These are phyloP conservation scores for Coilia nasus DNA, from an alignment of 2,797 vertebrate species.

Conservation along the genomic window DNA sequence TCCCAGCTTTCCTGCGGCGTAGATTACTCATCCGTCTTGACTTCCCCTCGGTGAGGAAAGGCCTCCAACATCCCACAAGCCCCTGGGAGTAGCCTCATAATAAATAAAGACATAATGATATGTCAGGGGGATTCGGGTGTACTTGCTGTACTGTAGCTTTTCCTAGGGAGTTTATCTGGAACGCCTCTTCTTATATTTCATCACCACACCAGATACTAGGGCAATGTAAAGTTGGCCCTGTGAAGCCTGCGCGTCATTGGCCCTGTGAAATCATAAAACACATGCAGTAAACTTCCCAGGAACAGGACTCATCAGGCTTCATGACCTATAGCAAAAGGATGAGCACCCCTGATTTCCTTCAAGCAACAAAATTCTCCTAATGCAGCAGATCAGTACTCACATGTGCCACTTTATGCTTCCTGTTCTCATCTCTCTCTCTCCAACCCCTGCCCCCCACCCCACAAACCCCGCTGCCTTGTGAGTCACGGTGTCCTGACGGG, in stretches of 20 bases:
- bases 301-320: background rate
- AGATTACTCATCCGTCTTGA: background rate
- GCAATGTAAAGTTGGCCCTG: too few relatives aligned
- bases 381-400: background rate
- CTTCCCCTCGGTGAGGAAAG: slow-evolving; percentile 15
- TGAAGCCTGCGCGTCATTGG: background rate
- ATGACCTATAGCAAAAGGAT: background rate
- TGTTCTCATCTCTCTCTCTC: background rate
- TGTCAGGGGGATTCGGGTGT: background rate
- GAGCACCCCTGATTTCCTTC: background rate
- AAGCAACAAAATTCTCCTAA: background rate
- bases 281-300: background rate
- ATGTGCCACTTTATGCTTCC: background rate
- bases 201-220: too few relatives aligned
- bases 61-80: background rate
- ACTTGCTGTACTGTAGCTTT: background rate
- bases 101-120: slow-evolving; percentile 35
- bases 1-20: background rate
- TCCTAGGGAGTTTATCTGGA: background rate
- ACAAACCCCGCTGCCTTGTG: background rate
- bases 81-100: background rate
- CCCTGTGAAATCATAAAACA: background rate
- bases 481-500: background rate
- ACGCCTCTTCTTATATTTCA: background rate
- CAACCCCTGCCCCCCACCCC: background rate